These are phyloP conservation scores for Cichladusa arquata DNA, from an alignment of 2,113 vertebrate genomes.

Conservation along the genomic window DNA sequence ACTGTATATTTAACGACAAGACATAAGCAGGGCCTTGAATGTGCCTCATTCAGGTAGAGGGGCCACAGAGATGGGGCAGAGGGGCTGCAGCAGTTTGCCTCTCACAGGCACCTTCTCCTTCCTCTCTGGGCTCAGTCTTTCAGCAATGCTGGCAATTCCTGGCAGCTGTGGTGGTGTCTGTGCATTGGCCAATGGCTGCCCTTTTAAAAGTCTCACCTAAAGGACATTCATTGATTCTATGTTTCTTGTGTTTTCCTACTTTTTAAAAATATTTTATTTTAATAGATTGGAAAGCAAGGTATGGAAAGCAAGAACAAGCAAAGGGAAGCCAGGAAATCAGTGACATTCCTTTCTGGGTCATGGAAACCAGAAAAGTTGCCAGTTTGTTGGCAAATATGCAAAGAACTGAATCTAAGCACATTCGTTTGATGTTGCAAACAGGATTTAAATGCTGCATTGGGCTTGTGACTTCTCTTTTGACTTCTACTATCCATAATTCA, in stretches of 20 bases:
- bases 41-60: not conserved
- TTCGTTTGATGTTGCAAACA: not conserved
- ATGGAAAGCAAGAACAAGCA: not conserved
- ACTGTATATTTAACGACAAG: not conserved
- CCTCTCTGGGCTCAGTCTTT: not conserved
- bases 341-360: not conserved
- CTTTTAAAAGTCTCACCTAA: not conserved
- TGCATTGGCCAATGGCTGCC: not conserved
- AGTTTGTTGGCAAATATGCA: not conserved
- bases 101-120: not conserved
- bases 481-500: constrained; percentile 6
- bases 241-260: not conserved
- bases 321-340: not conserved
- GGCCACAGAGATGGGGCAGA: fast-evolving
- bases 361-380: not conserved
- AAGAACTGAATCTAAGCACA: not conserved
- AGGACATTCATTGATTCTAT: not conserved
- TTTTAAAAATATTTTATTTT: not conserved
- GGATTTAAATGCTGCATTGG: constrained; percentile 15
- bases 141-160: not conserved
- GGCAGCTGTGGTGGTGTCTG: not conserved
- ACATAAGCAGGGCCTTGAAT: not conserved
- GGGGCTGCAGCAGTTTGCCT: not conserved
- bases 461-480: constrained; percentile 20
- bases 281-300: not conserved